Percentiles rank a stretch among this genome's conserved stretches.
Conservation (phyloP, 2,888 invertebrate species). For the Drosophila nr. perissopoda region DNA sequence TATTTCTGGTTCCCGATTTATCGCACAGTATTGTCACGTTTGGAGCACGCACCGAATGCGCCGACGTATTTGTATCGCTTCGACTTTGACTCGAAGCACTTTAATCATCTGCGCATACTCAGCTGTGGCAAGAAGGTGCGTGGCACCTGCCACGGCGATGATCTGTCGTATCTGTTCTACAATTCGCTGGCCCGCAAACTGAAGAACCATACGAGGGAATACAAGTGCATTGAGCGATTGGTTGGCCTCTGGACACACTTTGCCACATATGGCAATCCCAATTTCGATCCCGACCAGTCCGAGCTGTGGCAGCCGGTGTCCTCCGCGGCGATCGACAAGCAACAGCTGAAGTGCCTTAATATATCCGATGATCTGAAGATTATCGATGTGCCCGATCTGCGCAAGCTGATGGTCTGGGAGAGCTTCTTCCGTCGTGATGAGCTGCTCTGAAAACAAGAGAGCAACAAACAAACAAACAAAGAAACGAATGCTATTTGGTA, state of each 20-base stretch:
- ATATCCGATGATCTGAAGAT: slow-evolving; percentile 83
- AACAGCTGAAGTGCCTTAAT: slow-evolving; percentile 84
- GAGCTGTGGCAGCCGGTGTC: slow-evolving; percentile 80
- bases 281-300: slow-evolving; percentile 76
- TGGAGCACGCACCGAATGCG: slow-evolving; percentile 74
- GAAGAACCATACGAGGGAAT: slow-evolving; percentile 81
- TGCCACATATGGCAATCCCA: slow-evolving; percentile 82
- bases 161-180: slow-evolving; percentile 84
- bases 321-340: slow-evolving; percentile 65
- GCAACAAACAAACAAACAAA: neutral
- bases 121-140: slow-evolving; percentile 84
- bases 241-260: slow-evolving; percentile 84
- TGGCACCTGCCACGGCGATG: slow-evolving; percentile 84
- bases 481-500: slow-evolving; percentile 28
- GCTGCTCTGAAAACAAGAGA: slow-evolving; percentile 62
- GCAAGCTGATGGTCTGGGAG: slow-evolving; percentile 83
- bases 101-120: slow-evolving; percentile 84
- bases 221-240: slow-evolving; percentile 83
- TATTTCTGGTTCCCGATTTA: slow-evolving; percentile 85
- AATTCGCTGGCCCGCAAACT: slow-evolving; percentile 82
- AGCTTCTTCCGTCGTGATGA: slow-evolving; percentile 81
- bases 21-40: slow-evolving; percentile 82
- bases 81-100: slow-evolving; percentile 84
- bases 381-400: slow-evolving; percentile 83
- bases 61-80: slow-evolving; percentile 85